These are phyloP conservation scores for Drosophila murphyi DNA, from an alignment of 1,140 invertebrate species.

Conservation along the genomic window DNA sequence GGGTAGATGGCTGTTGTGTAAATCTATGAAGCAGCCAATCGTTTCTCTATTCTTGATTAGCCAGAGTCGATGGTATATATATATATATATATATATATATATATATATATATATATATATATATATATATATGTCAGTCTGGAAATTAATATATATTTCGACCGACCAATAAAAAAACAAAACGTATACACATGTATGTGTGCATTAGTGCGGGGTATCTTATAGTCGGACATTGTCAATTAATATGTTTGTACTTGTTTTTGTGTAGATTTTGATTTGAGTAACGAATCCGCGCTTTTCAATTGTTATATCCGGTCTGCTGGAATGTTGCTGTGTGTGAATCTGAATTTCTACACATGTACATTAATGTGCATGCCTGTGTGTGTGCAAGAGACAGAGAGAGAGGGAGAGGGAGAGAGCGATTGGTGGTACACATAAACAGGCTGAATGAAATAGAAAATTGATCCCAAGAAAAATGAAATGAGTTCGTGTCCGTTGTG, in stretches of 20 bases:
- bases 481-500: slow-evolving; percentile 16
- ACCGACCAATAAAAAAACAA: no score
- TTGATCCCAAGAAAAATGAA: slow-evolving; percentile 45
- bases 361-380: slow-evolving; percentile 7
- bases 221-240: neutral
- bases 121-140: slow-evolving; percentile 10
- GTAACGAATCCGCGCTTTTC: slow-evolving; percentile 62
- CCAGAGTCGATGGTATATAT: neutral
- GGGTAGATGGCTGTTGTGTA: no score
- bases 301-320: slow-evolving; percentile 80
- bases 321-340: slow-evolving; percentile 69
- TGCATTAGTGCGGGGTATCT: neutral
- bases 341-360: slow-evolving; percentile 13
- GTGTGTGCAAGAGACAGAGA: slow-evolving; percentile 9
- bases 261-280: slow-evolving; percentile 45
- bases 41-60: no score
- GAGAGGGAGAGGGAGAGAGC: slow-evolving; percentile 17
- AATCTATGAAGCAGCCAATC: no score
- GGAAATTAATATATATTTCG: no score
- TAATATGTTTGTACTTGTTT: slow-evolving; percentile 11
- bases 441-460: slow-evolving; percentile 55
- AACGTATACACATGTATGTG: no score
- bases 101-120: neutral
- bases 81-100: no score
- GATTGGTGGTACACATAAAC: slow-evolving; percentile 60